Evolutionary conservation across 2,888 invertebrate genomes (phyloP).

Genomic region (Tetramorium bicarinatum): DNA sequence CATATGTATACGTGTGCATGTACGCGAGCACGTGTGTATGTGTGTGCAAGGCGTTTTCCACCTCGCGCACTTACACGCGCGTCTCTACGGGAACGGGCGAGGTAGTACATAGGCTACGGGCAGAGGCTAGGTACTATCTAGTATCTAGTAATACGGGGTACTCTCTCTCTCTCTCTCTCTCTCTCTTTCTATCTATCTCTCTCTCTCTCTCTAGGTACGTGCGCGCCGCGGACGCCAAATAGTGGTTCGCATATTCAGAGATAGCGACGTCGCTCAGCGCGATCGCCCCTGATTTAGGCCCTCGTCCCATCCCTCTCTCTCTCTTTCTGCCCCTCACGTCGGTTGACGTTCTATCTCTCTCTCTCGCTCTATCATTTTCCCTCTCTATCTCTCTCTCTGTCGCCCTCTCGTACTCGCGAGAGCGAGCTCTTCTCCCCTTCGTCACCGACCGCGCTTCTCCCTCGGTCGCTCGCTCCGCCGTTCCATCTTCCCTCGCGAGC

Average conservation of each 20-base stretch:
- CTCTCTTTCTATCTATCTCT: background rate
- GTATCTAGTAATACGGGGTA: slow-evolving; percentile 85
- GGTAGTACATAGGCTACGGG: slow-evolving; percentile 70
- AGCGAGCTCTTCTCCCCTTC: slow-evolving; percentile 51
- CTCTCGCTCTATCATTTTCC: background rate
- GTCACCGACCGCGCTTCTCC: slow-evolving; percentile 57
- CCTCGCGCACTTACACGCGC: slow-evolving; percentile 52
- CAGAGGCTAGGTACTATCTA: slow-evolving; percentile 80
- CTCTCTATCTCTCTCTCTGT: slow-evolving; percentile 7
- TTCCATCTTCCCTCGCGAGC: slow-evolving; percentile 73
- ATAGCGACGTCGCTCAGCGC: slow-evolving; percentile 80
- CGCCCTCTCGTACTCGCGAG: slow-evolving; percentile 44
- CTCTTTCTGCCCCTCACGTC: slow-evolving; percentile 5
- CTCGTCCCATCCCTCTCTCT: slow-evolving; percentile 66
- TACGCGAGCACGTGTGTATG: slow-evolving; percentile 16
- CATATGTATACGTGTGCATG: background rate
- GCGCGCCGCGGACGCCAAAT: slow-evolving; percentile 83
- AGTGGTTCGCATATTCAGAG: slow-evolving; percentile 85
- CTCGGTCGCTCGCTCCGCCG: slow-evolving; percentile 68
- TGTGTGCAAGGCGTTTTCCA: slow-evolving; percentile 66
- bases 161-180: slow-evolving; percentile 42
- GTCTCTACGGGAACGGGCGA: slow-evolving; percentile 63
- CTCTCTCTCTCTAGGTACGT: slow-evolving; percentile 74
- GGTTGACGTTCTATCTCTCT: slow-evolving; percentile 21
- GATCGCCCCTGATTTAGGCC: slow-evolving; percentile 83